Percentiles rank a stretch among this genome's conserved stretches.
Conservation (phyloP, 2,888 invertebrate species). For the Chirona hameri region DNA sequence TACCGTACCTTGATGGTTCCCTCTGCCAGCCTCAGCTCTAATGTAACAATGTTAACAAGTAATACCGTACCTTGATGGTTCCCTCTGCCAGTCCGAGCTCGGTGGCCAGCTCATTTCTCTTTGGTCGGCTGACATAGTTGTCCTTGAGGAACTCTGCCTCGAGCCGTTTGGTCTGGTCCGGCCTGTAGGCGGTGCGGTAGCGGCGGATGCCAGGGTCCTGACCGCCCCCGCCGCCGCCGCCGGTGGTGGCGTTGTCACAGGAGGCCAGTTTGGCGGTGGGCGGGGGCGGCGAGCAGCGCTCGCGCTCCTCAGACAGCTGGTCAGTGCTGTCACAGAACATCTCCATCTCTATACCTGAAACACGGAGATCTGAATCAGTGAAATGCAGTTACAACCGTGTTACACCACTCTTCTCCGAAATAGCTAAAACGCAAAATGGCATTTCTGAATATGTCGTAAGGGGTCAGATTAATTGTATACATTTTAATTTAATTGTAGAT, state of each 20-base stretch:
- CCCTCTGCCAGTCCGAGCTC: slow-evolving; percentile 38
- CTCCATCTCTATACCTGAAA: background rate
- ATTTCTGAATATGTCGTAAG: too few species aligned
- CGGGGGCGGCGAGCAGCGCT: background rate
- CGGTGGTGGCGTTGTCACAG: background rate
- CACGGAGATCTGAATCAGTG: background rate
- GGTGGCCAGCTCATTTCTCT: slow-evolving; percentile 39
- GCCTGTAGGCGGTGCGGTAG: slow-evolving; percentile 39
- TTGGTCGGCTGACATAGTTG: slow-evolving; percentile 39
- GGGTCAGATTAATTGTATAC: too few species aligned
- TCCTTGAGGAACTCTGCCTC: slow-evolving; percentile 39
- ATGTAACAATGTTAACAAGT: too few species aligned
- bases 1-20: slow-evolving; percentile 39
- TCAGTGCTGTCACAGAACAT: slow-evolving; percentile 13
- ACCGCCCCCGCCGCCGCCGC: too few species aligned
- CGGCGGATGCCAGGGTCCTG: slow-evolving; percentile 31
- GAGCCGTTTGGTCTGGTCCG: slow-evolving; percentile 38
- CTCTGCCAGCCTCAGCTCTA: slow-evolving; percentile 33
- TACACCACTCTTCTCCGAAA: too few species aligned
- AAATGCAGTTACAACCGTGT: too few species aligned
- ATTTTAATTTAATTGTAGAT: too few species aligned
- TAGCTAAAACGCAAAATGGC: too few species aligned
- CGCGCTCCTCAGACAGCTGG: background rate
- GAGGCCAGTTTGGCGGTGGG: background rate
- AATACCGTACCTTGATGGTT: slow-evolving; percentile 37